Evolutionary conservation across 2,888 invertebrate species (phyloP), one percentile per base, ranked within the genome.

Genomic region (Minunthozetes semirufus): DNA sequence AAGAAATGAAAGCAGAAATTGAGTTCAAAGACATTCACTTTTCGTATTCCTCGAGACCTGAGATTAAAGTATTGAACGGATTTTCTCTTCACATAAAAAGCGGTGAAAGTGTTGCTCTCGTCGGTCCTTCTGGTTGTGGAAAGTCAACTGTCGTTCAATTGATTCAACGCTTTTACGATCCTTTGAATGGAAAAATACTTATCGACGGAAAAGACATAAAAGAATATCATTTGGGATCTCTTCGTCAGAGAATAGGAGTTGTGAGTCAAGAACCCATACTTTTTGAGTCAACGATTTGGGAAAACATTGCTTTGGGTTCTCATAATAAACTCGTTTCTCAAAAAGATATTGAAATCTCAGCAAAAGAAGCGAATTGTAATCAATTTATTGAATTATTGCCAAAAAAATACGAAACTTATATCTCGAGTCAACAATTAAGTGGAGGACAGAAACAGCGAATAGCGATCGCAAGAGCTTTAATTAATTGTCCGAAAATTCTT

Each of bases 251-350:
- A 78, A 87, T 96, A 76, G 94, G 94, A 4, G 90, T 95, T 77
- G 94, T 96, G 0, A 92, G 93, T 4, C 96, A 96, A 84, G 95
- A 96, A 81, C 96, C 94, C 0, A 88, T 91, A 0, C 86, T 96
- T 0, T 96, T 96, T 83, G 92, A 93, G 82, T 87, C 91, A 74
- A 90, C 91, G 9, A 93, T 96, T 75, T 87, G 86, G 0, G 92
- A 95, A 79, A 97, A 97, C 83, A 95, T 97, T 78, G 90, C 91
- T 0, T 95, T 96, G 81, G 96, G 96, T 4, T 91, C 92, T 81
- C 93, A 91, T 81, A 75, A 61, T 0, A 72, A 73, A 42, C 22
- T 71, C 15, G 75, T 77, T 25, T 42, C 73, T 17, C 75, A 77
- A 72, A 74, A 74, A 53, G 78, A 78, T 61, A 77, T 79, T 22